These are phyloP conservation scores for Grammomys surdaster DNA, from an alignment of 2,113 vertebrate species.

Conservation along the genomic window DNA sequence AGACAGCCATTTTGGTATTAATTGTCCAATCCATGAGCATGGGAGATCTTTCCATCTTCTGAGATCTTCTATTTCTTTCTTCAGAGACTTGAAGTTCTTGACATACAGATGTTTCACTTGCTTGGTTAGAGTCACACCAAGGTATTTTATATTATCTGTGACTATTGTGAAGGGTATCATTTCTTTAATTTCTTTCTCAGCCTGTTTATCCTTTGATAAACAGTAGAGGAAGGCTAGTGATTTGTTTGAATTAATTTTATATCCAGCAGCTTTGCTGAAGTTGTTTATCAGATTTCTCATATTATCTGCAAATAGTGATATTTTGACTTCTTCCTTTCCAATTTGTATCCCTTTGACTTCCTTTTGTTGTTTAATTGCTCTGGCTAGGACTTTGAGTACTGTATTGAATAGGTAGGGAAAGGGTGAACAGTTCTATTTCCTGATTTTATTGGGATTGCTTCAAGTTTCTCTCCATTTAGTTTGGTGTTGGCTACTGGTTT, in stretches of 20 bases:
- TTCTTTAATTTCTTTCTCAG: not conserved
- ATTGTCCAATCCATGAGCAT: not conserved
- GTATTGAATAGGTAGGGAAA: not conserved
- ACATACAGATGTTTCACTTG: not conserved
- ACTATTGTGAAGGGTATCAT: not conserved
- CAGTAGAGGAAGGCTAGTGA: not conserved
- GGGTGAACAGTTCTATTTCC: no score
- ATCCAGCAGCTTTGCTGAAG: not conserved
- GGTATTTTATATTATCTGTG: not conserved
- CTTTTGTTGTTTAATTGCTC: not conserved
- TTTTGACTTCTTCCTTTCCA: not conserved
- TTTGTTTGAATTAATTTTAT: not conserved
- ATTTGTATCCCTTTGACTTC: not conserved
- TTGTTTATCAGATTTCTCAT: not conserved
- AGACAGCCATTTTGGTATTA: not conserved
- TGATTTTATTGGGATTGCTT: not conserved
- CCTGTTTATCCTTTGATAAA: not conserved
- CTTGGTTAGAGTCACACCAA: not conserved
- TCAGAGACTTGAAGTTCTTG: not conserved
- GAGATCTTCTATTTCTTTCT: not conserved
- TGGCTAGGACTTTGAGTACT: not conserved
- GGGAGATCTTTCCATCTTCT: not conserved
- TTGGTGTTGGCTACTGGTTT: not conserved
- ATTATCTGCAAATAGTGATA: not conserved
- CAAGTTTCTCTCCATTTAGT: not conserved